These are phyloP conservation scores for Lissocephala sabroskyi DNA, from an alignment of 2,888 invertebrate genomes.

Conservation along the genomic window DNA sequence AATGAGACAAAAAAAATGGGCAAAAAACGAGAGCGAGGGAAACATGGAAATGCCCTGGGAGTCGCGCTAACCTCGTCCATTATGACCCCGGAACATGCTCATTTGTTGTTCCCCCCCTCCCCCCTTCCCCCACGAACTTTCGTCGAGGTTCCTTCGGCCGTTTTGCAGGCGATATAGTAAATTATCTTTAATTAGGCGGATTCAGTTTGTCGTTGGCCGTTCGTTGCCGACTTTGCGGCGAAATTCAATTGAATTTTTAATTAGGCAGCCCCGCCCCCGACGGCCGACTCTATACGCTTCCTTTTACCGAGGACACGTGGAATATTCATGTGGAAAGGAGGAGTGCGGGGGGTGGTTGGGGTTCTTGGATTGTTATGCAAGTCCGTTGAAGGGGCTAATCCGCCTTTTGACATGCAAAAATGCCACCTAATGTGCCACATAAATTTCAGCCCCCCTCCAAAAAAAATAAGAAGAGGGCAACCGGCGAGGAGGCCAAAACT, in stretches of 20 bases:
- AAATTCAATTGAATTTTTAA: slow-evolving; percentile 64
- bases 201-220: slow-evolving; percentile 35
- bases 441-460: too few relatives aligned
- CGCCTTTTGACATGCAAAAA: slow-evolving; percentile 26
- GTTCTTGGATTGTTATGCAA: not conserved
- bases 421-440: slow-evolving; percentile 1
- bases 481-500: not conserved
- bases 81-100: slow-evolving; percentile 63
- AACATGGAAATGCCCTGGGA: slow-evolving; percentile 60
- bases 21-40: slow-evolving; percentile 17
- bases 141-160: too few relatives aligned
- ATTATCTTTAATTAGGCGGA: slow-evolving; percentile 65
- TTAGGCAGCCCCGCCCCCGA: slow-evolving; percentile 33
- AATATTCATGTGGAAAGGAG: slow-evolving; percentile 42
- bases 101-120: slow-evolving; percentile 55
- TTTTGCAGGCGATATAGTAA: slow-evolving; percentile 44
- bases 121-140: slow-evolving; percentile 3
- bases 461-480: too few relatives aligned
- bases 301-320: slow-evolving; percentile 34
- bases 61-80: slow-evolving; percentile 67
- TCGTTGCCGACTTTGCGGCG: slow-evolving; percentile 23
- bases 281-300: too few relatives aligned
- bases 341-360: too few relatives aligned
- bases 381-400: slow-evolving; percentile 3
- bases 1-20: slow-evolving; percentile 7